Base-by-base conservation (phyloP, 53 echinoderm and acorn worm genomes). In the Patiria pectinifera region DNA sequence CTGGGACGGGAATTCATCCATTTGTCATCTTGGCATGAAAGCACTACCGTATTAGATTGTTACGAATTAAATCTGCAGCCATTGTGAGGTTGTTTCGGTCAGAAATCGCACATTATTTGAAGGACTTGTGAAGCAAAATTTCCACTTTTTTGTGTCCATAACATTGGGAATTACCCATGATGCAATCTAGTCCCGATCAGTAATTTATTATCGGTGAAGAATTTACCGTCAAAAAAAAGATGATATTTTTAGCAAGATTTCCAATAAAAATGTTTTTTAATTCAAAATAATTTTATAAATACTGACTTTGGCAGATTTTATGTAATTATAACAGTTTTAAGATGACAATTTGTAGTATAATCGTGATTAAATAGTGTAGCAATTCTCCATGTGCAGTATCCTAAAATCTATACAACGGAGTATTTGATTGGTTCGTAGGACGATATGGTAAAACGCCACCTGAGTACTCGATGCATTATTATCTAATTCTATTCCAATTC, bases 121-220 rank as follows among this genome's bases (percentile, higher is more conserved):
- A 69, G 47, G 47, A 18, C 19, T 80, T 90, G 11, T 47, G 25
- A 21, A 15, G 48, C 90, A 69, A 48, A 80, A 77, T 44, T 45
- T 48, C 43, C 45, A 80, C 90, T 90, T 5, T 78, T 81, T 79
- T 43, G 44, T 80, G 24, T 35, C 14, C 90, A 90, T 81, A 90
- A 90, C 90, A 90, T 80, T 90, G 90, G 90, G 82, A 80, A 90
- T 90, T 90, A 90, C 90, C 90, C 90, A 90, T 90, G 81, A 81
- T 90, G 90, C 90, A 90, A 81, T 80, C 21, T n/a, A 62, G 12
- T 24, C n/a, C 63, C 49, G 69, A 90, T 90, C 81, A 66, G 45
- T 80, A 59, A 90, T 90, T 66, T 90, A 90, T 80, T 69, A 2
- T 3, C 0, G 8, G 53, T 6, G 53, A 53, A 5, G 53, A 53